Evolutionary conservation across 2,888 invertebrate genomes (phyloP), one percentile per base, ranked within the genome.

Genomic region (Tetramorium bicarinatum): DNA sequence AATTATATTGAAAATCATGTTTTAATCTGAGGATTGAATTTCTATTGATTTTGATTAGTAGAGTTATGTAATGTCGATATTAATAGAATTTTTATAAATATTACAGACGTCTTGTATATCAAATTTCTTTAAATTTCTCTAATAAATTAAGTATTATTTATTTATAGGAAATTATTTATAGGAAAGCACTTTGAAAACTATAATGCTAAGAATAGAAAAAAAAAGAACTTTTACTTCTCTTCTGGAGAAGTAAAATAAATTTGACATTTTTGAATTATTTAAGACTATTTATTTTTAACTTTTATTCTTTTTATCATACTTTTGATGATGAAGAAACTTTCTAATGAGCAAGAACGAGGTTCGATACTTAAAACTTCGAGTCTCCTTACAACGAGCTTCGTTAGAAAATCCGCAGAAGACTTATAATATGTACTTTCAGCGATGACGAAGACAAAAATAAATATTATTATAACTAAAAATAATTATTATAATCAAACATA

Each of bases 251-350:
- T 11, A 49, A 41, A 64, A n/a, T 66, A 66, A 54, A 54, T 54
- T 21, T 41, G 4, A 64, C 0, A 52, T 76, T 41, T 64, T 64
- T 1, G 3, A 52, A 59, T n/a, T 9, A 75, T 74, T 47, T 38
- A 34, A 66, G 25, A 66, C 13, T 54, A 21, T 8, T 38, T 47
- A 41, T 54, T 34, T 34, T 34, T 18, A 41, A 64, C 18, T 18
- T 44, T 47, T 29, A 29, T 47, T 34, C 13, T 71, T 6, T 34
- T 13, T 44, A 25, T 56, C 7, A n/a, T 49, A 59, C 34, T 49
- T 56, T 52, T 21, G n/a, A 71, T 64, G n/a, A 18, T 67, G 41
- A 34, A 56, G 25, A 61, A 83, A 77, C 21, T 79, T 77, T 79
- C 13, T 81, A 81, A 84, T 74, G 49, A 82, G 69, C 38, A 25